Evolutionary conservation across 2,797 vertebrate species (phyloP).

Genomic region (Aphelocoma californica): DNA sequence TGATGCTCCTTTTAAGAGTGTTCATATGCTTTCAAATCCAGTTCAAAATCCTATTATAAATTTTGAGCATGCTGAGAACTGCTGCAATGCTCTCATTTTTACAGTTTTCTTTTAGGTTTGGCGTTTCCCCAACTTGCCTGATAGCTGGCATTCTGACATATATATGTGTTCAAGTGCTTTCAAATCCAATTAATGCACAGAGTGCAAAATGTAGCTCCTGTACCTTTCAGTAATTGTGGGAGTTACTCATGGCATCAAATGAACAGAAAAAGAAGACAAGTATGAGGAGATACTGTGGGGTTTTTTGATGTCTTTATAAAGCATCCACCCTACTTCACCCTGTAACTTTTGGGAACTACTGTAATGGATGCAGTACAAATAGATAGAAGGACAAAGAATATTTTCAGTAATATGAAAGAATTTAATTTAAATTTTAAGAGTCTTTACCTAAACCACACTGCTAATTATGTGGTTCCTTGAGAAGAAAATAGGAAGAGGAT

Average conservation of each 20-base stretch:
- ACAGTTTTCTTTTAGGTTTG: background rate
- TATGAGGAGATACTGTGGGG: background rate
- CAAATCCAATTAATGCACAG: conserved; percentile 17
- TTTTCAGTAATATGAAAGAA: background rate
- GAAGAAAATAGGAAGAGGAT: background rate
- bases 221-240: background rate
- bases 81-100: background rate
- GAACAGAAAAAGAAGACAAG: background rate
- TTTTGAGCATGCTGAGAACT: background rate
- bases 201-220: background rate
- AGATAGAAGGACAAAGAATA: background rate
- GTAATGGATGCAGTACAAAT: background rate
- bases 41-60: conserved; percentile 5
- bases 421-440: background rate
- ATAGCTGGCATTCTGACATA: conserved; percentile 1
- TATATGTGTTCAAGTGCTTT: background rate
- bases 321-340: background rate
- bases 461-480: background rate
- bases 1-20: background rate
- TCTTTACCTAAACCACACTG: background rate
- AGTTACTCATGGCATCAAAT: background rate
- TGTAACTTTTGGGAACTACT: background rate
- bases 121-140: background rate
- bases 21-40: background rate
- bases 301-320: background rate